Base-by-base conservation (phyloP, 2,113 vertebrate genomes). In the Nicator chloris region DNA sequence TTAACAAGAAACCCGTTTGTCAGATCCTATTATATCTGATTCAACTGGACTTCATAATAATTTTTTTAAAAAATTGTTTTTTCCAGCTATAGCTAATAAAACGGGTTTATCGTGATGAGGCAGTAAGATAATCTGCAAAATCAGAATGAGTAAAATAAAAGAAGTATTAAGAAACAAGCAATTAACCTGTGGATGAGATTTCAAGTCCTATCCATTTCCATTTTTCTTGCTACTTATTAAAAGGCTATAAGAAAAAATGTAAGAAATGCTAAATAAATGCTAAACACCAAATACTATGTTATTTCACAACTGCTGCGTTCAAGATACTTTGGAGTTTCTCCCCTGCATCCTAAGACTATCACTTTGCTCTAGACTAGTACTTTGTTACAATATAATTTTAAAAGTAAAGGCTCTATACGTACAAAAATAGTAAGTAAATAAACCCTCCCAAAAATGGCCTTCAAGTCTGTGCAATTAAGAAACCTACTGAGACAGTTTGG, bases 401-500 rank as follows among this genome's bases (percentile, higher is more conserved):
- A 37, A 76, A 72, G 5, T 31, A 90, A 85, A 61, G 13, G 39
- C 13, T 37, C 39, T 39, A 40, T 26, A 24, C 17, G 47, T 64
- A 68, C 33, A 71, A 44, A 66, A 63, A 6, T 19, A 77, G 28
- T 12, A 91, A 3, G 3, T 28, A 82, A 83, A 91, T 60, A 84
- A 82, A 51, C 11, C 10, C 30, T 72, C 50, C 37, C 22, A 45
- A 80, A 63, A 54, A 37, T 3, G 2, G 14, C n/a, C 51, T 78
- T 88, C 13, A 66, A 69, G 60, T 51, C 42, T 45, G 21, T 21
- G 28, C 14, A 90, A 45, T 44, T 14, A 86, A 76, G 88, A 92
- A 84, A 97, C 97, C 21, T 96, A 99, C 98, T 92, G 93, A 88
- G 82, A 97, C 27, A 99, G 96, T 10, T 82, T 91, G 47, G 59